These are phyloP conservation scores for Cavia aperea DNA, from an alignment of 2,113 vertebrate species.

Conservation along the genomic window DNA sequence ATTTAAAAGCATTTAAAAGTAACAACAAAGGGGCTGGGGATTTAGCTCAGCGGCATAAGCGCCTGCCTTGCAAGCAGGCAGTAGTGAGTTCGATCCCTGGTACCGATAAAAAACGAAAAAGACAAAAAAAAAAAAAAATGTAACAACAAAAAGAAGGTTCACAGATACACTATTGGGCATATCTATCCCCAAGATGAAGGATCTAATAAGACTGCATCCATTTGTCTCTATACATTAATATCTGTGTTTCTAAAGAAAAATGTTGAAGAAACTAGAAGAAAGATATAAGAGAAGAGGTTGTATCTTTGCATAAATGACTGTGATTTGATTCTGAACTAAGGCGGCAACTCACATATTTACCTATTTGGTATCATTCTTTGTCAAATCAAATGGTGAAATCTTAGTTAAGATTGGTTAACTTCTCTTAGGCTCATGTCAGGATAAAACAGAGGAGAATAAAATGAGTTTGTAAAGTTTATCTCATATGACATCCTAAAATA, in stretches of 20 bases:
- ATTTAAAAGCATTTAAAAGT: too few species aligned
- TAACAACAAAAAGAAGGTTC: slow-evolving; percentile 32
- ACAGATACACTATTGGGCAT: not conserved
- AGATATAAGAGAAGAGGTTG: not conserved
- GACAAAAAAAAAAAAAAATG: too few species aligned
- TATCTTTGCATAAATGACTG: not conserved
- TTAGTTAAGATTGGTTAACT: slow-evolving; percentile 31
- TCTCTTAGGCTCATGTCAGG: not conserved
- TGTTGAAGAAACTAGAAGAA: not conserved
- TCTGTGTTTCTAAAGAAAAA: slow-evolving; percentile 33
- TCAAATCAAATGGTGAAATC: slow-evolving; percentile 31
- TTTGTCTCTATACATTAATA: slow-evolving; percentile 3
- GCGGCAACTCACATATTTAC: not conserved
- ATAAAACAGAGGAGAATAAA: slow-evolving; percentile 40
- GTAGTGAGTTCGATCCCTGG: too few species aligned
- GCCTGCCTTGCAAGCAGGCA: too few species aligned
- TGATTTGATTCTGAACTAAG: slow-evolving; percentile 15
- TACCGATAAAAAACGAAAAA: too few species aligned
- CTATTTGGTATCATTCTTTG: slow-evolving; percentile 36
- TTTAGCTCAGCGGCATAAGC: too few species aligned
- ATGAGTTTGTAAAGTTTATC: slow-evolving; percentile 26
- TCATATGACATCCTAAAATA: slow-evolving; percentile 41
- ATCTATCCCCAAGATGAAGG: not conserved
- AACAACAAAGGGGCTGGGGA: too few species aligned
- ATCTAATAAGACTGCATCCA: not conserved